A percentile compares a stretch with the other conserved stretches of the same genome.
These are phyloP conservation scores for Poeciliopsis infans DNA, from an alignment of 2,797 vertebrate species.

Conservation along the genomic window DNA sequence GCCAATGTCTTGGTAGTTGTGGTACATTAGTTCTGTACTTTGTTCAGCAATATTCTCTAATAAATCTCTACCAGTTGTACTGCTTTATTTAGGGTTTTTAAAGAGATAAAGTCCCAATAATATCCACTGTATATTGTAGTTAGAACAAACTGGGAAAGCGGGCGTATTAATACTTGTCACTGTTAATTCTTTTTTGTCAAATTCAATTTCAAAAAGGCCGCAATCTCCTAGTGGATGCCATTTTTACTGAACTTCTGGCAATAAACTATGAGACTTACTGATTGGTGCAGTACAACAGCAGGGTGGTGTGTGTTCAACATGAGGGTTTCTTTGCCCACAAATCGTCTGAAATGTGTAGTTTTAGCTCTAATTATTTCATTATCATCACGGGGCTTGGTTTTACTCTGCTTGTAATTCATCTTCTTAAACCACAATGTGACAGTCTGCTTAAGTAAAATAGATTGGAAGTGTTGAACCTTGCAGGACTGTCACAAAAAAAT, in stretches of 20 bases:
- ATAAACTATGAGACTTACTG: neutral
- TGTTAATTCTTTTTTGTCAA: neutral
- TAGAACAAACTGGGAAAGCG: neutral
- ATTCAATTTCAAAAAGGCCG: neutral
- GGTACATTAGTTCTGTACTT: neutral
- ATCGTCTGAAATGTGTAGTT: neutral
- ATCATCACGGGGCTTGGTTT: slow-evolving; percentile 26
- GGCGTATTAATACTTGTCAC: neutral
- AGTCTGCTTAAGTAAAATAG: slow-evolving; percentile 58
- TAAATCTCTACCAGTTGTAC: neutral
- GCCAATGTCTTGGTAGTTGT: neutral
- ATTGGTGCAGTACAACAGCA: neutral
- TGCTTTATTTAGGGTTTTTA: neutral
- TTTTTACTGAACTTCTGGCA: neutral
- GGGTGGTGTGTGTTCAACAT: neutral
- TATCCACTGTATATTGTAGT: neutral
- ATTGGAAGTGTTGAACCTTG: slow-evolving; percentile 61
- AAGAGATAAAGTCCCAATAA: neutral
- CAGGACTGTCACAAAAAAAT: slow-evolving; percentile 72
- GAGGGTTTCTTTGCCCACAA: neutral
- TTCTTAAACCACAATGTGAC: slow-evolving; percentile 48
- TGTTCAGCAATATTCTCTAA: neutral
- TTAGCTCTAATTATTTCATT: slow-evolving; percentile 30
- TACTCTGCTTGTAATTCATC: slow-evolving; percentile 27
- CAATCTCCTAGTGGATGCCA: neutral